Evolutionary conservation across 2,888 invertebrate species (phyloP).

Genomic region (Melinaea marsaeus): DNA sequence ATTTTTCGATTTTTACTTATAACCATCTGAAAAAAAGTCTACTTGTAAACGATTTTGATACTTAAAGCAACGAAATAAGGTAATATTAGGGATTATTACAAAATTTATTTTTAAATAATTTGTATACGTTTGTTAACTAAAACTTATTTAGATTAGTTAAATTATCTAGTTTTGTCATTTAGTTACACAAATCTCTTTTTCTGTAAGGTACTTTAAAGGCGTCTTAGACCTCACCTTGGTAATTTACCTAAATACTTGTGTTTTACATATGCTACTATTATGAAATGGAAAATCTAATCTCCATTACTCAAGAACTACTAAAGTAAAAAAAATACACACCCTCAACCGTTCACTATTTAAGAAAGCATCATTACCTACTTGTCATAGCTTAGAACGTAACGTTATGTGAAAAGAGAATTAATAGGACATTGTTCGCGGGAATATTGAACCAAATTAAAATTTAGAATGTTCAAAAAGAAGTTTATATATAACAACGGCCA

Average conservation of each 20-base stretch:
- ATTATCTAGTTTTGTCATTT: not conserved
- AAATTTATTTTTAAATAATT: not conserved
- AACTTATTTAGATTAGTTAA: not conserved
- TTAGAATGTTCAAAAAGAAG: slow-evolving; percentile 18
- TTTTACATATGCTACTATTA: not conserved
- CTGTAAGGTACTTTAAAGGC: not conserved
- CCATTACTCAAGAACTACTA: not conserved
- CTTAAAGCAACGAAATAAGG: not conserved
- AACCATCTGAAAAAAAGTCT: slow-evolving; percentile 60
- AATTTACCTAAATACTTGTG: slow-evolving; percentile 6
- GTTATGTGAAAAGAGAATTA: not conserved
- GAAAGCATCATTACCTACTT: not conserved
- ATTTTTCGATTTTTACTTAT: slow-evolving; percentile 55
- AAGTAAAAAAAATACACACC: slow-evolving; percentile 19
- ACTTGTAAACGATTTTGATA: not conserved
- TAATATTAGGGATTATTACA: too few species aligned
- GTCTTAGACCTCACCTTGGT: not conserved
- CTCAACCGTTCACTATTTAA: slow-evolving; percentile 14
- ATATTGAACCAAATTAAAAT: slow-evolving; percentile 6
- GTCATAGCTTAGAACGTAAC: not conserved
- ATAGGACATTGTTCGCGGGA: not conserved
- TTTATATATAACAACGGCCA: slow-evolving; percentile 30
- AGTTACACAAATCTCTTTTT: not conserved
- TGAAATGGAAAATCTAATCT: not conserved
- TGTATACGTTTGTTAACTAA: not conserved